Evolutionary conservation across 2,797 vertebrate species (phyloP), one percentile per base, ranked within the genome.

Genomic region (Pterois miles): DNA sequence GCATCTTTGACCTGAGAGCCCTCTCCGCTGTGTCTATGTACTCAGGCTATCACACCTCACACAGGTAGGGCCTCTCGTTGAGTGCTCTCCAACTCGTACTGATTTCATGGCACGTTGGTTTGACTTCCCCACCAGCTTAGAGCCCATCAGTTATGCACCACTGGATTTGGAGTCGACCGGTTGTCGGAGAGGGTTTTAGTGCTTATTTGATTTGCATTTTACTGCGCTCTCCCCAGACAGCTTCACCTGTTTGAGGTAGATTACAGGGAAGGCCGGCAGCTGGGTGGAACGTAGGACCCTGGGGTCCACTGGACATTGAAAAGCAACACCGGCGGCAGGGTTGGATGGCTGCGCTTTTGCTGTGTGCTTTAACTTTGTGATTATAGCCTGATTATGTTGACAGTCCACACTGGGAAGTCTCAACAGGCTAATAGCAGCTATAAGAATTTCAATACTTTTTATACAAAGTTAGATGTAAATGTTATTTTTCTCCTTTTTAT

Each of bases 51-150:
- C 89, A n/a, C 88, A 69, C 79, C 77, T 68, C 88, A 75, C 79
- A 76, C 92, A 93, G 93, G 88, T 92, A 78, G 70, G 58, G 82
- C 80, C 79, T 80, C 78, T 82, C 56, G 56, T 57, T 78, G 85
- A 88, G 86, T 76, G 84, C 88, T 87, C 90, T 91, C 89, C 89
- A 91, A 72, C 75, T 88, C 83, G 31, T 84, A 65, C 88, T 89
- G 91, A 93, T 94, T 93, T 94, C 91, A 93, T 88, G 91, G 82
- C 85, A 86, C 70, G 69, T 77, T 86, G 90, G 68, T 85, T 88
- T 81, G 85, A 80, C 82, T 85, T 78, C 89, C 88, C 84, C 78
- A 84, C 83, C 88, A 82, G 91, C 83, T 89, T 81, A 82, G 75
- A 88, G 90, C 69, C 87, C 83, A 92, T 93, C 82, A 82, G 88